Evolutionary conservation across 2,797 vertebrate species (phyloP).

Genomic region (Myiothlypis chrysogaster): DNA sequence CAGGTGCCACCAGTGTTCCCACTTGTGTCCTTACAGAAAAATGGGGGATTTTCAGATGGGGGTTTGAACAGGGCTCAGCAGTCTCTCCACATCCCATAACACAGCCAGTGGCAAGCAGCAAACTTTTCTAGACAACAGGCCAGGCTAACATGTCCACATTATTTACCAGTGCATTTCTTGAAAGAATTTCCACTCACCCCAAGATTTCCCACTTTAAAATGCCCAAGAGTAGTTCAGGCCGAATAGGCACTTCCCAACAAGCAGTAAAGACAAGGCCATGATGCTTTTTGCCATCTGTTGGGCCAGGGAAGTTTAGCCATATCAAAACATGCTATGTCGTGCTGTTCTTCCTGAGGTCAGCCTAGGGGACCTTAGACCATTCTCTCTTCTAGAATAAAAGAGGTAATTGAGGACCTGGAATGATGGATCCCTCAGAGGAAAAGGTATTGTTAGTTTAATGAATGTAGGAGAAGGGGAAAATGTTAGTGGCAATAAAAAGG

Average conservation of each 20-base stretch:
- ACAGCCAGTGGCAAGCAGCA: not conserved
- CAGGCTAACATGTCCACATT: not conserved
- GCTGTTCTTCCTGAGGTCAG: not conserved
- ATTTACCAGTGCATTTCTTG: not conserved
- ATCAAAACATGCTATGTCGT: not conserved
- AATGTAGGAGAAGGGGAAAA: not conserved
- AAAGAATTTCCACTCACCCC: not conserved
- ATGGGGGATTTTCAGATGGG: not conserved
- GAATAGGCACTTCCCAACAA: not conserved
- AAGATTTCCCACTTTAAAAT: not conserved
- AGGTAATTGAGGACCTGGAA: not conserved
- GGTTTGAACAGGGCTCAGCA: not conserved
- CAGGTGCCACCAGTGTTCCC: not conserved
- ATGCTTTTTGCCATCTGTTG: not conserved
- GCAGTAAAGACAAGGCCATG: not conserved
- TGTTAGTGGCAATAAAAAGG: not conserved
- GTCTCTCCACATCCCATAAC: not conserved
- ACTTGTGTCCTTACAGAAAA: not conserved
- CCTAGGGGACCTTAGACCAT: not conserved
- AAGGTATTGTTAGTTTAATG: not conserved
- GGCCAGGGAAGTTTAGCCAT: not conserved
- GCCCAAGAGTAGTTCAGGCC: not conserved
- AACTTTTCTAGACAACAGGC: not conserved
- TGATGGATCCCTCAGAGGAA: not conserved
- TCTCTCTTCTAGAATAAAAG: not conserved